Percentiles rank a stretch among this genome's conserved stretches.
Evolutionary conservation across 2,797 vertebrate species (phyloP).

Genomic region (Dryobates pubescens): DNA sequence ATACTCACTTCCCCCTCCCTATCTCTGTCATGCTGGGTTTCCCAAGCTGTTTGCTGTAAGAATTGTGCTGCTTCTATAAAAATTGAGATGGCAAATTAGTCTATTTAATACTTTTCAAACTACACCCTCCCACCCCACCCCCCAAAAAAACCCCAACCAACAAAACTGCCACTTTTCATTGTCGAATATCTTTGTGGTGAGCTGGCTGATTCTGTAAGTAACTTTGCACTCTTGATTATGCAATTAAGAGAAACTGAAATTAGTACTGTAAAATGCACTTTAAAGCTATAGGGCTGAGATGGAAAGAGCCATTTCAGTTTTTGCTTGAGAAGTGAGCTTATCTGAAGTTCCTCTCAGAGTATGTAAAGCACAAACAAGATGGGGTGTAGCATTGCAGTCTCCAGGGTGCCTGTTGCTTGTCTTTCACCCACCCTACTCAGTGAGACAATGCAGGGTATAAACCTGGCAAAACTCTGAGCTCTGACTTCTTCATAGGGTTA

Average conservation of each 20-base stretch:
- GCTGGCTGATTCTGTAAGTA: not conserved
- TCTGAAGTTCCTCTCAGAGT: not conserved
- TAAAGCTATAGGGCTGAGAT: not conserved
- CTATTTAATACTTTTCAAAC: not conserved
- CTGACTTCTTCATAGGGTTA: not conserved
- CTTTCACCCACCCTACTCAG: not conserved
- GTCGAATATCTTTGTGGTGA: not conserved
- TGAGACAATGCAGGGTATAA: not conserved
- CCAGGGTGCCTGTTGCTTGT: accelerated
- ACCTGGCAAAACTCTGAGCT: not conserved
- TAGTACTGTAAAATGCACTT: not conserved
- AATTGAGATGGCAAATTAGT: not conserved
- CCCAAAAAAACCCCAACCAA: not conserved
- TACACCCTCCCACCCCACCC: not conserved
- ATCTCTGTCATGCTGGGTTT: not conserved
- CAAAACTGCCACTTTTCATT: not conserved
- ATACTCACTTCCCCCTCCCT: conserved; percentile 29
- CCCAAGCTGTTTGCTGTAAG: not conserved
- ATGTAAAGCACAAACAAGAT: not conserved
- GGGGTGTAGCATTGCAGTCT: not conserved
- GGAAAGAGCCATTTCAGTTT: conserved; percentile 13
- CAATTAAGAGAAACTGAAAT: conserved; percentile 18
- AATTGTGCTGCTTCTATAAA: not conserved
- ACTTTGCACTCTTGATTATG: not conserved
- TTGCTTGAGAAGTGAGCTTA: not conserved